phyloP scores from a whole-genome alignment of 2,888 invertebrate species.

The Adelognathus sp. region DNA sequence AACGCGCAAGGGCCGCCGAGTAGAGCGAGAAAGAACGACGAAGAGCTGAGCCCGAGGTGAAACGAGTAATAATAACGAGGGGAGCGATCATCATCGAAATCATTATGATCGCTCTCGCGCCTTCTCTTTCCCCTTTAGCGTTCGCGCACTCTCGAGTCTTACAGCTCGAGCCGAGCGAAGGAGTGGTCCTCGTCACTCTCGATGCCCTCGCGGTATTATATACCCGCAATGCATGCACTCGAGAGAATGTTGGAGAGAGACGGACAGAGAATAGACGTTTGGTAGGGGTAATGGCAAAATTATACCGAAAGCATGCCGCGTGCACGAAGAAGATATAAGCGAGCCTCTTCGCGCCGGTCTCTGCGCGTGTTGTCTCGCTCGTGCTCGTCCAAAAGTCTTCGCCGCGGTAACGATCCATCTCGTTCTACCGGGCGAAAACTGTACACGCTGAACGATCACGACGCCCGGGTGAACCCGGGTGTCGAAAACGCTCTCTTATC shows the following conservation, averaged over 20 bases:
- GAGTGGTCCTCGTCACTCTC: conserved; percentile 50
- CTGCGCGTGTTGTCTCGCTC: conserved; percentile 12
- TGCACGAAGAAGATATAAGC: conserved; percentile 63
- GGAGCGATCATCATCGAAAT: conserved; percentile 73
- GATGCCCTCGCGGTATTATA: conserved; percentile 22
- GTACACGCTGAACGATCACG: neutral
- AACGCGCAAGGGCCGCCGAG: neutral
- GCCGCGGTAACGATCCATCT: neutral
- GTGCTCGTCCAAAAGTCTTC: neutral
- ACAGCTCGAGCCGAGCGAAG: conserved; percentile 20
- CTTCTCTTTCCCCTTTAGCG: conserved; percentile 33
- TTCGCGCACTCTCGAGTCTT: conserved; percentile 36
- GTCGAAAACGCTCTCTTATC: conserved; percentile 64
- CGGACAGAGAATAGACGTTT: conserved; percentile 26
- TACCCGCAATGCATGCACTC: conserved; percentile 49
- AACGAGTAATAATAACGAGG: conserved; percentile 69
- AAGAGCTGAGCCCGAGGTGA: conserved; percentile 8
- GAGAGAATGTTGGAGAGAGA: too few relatives aligned
- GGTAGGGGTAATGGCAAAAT: conserved; percentile 72
- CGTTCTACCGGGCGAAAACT: neutral
- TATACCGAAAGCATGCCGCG: conserved; percentile 66
- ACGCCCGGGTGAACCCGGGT: conserved; percentile 42
- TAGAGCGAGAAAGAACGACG: neutral
- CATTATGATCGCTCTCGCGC: conserved; percentile 70
- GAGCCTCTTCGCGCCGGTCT: conserved; percentile 20